Percentiles rank a stretch among this genome's conserved stretches.
Conservation (phyloP, 2,113 vertebrate species). For the Dipodomys spectabilis region DNA sequence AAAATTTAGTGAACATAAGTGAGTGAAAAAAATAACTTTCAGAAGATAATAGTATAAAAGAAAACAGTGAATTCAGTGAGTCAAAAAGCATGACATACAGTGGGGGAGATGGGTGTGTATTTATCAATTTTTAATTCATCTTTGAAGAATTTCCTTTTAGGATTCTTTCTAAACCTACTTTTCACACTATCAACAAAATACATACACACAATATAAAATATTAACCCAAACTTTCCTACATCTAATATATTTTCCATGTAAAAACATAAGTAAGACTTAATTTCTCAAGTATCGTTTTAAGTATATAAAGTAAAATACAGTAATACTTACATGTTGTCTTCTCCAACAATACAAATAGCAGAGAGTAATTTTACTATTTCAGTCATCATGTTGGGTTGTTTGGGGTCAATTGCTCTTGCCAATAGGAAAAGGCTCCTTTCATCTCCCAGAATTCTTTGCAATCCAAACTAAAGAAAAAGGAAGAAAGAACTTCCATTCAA, state of each 20-base stretch:
- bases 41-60: neutral
- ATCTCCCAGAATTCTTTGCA: conserved; percentile 96
- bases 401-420: conserved; percentile 96
- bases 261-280: neutral
- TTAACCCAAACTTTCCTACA: neutral
- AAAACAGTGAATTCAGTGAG: conserved; percentile 5
- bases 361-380: conserved; percentile 98
- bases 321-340: conserved; percentile 95
- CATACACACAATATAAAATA: neutral
- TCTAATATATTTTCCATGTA: neutral
- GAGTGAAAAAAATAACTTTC: conserved; percentile 27
- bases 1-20: neutral
- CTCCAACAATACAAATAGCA: conserved; percentile 96
- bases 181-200: neutral
- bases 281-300: conserved; percentile 29
- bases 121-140: conserved; percentile 22
- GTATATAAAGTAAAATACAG: neutral
- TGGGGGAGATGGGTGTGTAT: neutral
- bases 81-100: neutral
- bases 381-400: conserved; percentile 97
- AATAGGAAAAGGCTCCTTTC: conserved; percentile 94
- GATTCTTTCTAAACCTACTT: neutral
- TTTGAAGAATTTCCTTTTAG: conserved; percentile 29
- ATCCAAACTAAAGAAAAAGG: conserved; percentile 90
- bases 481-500: neutral